Evolutionary conservation across 2,888 invertebrate genomes (phyloP), one percentile per base, ranked within the genome.

Genomic region (Drosophila neonasuta): DNA sequence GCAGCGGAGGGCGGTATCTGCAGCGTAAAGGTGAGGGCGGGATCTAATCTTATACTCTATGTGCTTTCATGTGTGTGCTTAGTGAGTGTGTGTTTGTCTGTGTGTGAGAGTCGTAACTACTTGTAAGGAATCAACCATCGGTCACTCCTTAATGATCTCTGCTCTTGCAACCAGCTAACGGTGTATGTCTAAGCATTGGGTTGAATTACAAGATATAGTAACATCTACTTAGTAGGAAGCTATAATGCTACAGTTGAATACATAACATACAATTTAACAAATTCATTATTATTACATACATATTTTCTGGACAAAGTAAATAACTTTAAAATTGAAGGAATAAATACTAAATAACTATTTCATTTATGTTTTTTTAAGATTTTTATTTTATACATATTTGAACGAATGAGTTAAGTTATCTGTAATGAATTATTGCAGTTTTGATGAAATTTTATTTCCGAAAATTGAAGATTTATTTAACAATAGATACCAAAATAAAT

Each of bases 1-100:
- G 89, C 87, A 89, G 89, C 60, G 89, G 89, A 46, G 89, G 89
- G 32, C 88, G 85, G 44, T 89, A 89, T 76, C 74, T 84, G 2
- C 88, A 87, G 77, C 82, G 89, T 51, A 89, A 89, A 89, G 89
- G 89, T 89, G 50, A 61, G 58, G 52, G 34, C 0, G 8, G 54
- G 32, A 11, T 36, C 11, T 5, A 6, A 9, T 32, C 32, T 10
- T 8, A 32, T 9, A 8, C 10, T 32, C 10, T 10, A 10, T 32
- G 30, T 30, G 45, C 6, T 7, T 13, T 17, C 20, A 10, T 13
- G 6, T 32, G 6, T 54, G 39, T 48, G 24, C 6, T 24, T 24
- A 6, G 1, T 24, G 2, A 6, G 34, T 2, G 7, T 49, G 36
- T 57, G 54, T 59, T 20, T 36, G 34, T 42, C 52, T 52, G 15